Percentiles rank a stretch among this genome's conserved stretches.
These are phyloP conservation scores for Phoebastria nigripes DNA, from an alignment of 2,797 vertebrate genomes.

Conservation along the genomic window DNA sequence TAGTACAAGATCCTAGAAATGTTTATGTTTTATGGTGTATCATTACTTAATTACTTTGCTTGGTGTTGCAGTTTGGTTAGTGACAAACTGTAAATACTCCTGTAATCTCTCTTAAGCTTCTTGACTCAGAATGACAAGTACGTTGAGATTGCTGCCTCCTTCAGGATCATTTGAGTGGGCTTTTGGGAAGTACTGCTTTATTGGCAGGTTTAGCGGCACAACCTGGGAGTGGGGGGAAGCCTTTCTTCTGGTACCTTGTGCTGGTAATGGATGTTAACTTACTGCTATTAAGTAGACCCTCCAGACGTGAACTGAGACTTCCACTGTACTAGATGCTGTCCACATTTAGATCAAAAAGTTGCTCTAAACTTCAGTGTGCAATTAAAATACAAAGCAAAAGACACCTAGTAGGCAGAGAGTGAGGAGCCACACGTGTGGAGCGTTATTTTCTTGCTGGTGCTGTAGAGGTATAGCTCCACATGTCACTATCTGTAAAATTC, in stretches of 20 bases:
- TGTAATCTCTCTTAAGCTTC: background rate
- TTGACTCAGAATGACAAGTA: background rate
- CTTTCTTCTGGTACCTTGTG: background rate
- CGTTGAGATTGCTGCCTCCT: background rate
- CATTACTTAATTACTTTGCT: background rate
- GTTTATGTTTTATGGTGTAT: background rate
- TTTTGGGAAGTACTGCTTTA: background rate
- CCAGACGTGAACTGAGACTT: background rate
- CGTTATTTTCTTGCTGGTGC: background rate
- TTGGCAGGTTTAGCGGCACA: background rate
- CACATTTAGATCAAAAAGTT: background rate
- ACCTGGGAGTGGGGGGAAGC: background rate
- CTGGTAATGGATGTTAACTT: background rate
- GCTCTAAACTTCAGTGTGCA: background rate
- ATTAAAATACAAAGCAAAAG: background rate
- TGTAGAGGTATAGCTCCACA: background rate
- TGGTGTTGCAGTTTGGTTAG: background rate
- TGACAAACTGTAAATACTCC: background rate
- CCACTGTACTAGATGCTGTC: background rate
- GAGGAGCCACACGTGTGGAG: background rate
- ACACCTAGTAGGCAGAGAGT: background rate
- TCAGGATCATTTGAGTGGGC: background rate
- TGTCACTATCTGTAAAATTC: background rate
- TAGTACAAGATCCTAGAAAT: background rate
- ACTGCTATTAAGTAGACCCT: fast-evolving